Evolutionary conservation across 2,113 vertebrate genomes (phyloP), one percentile per base, ranked within the genome.

Genomic region (Brienomyrus longianalis): DNA sequence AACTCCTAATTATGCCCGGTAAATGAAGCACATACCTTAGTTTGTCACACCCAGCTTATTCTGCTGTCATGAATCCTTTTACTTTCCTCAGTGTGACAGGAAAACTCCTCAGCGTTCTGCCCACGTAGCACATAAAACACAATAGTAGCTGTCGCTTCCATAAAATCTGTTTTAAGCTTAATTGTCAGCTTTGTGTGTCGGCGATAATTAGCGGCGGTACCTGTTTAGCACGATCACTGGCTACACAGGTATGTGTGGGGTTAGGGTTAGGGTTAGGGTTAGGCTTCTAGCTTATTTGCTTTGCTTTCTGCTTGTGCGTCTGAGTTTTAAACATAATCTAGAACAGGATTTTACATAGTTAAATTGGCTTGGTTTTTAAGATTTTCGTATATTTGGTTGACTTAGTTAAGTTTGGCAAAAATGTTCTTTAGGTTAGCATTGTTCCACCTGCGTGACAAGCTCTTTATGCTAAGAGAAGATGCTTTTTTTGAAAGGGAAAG

Each of bases 1-100:
- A 90, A 90, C 52, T 77, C 90, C 45, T 77, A 89, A 91, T 91
- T 87, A 90, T 88, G 87, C 74, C 87, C 90, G 88, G 62, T 89
- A 90, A 19, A 77, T 90, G 23, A 50, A 50, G 45, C 23, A n/a
- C 45, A 43, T 31, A 50, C 47, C 23, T 27, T 7, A 27, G 39
- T 52, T 54, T 50, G n/a, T 54, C 51, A 31, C 15, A 31, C 35
- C n/a, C 6, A 4, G 35, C 1, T 13, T 52, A 4, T 87, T n/a
- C 35, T 10, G 85, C 51, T 15, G 10, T 80, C 2, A 35, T 80
- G 39, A 35, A 17, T 80, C 19, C 35, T 80, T 54, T 54, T 52
- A 7, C 11, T n/a, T 31, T 52, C 15, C 50, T 86, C 21, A 5
- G n/a, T 17, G 85, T 52, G n/a, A 86, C 45, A 52, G 52, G 52